Evolutionary conservation across 2,113 vertebrate genomes (phyloP), one percentile per base, ranked within the genome.

Genomic region (Austrofundulus limnaeus): DNA sequence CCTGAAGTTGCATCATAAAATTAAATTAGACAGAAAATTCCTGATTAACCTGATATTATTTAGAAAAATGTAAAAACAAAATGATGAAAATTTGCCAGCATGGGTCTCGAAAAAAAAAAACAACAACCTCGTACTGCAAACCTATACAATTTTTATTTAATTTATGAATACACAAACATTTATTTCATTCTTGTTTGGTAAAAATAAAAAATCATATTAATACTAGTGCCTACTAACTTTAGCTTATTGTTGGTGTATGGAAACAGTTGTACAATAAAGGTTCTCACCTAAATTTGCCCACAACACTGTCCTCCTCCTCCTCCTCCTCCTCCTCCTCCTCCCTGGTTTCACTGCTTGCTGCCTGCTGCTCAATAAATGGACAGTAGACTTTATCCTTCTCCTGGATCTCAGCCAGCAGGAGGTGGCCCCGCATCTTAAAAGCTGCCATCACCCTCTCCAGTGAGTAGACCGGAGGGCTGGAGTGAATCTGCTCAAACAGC

Each of bases 381-480:
- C 89, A 91, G 73, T 92, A 91, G 45, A 96, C 94, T 73, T 94
- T 85, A 61, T 96, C 94, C 62, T 94, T 92, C 70, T 94, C 93
- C 81, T 98, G 94, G 64, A 94, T 83, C 68, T 92, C 89, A 50
- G 91, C 90, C 80, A 95, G 69, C 59, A 93, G 86, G 83, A 95
- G 90, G 24, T 94, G 92, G 61, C 90, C 92, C 46, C 91, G 93
- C 63, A 91, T 90, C 80, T 77, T 93, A 81, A 97, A 96, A 74
- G 92, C 88, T 25, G 93, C 94, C 82, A 95, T 92, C 81, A 96
- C 80, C 70, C 86, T 87, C 43, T 93, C 93, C 77, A 95, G 66
- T 15, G 92, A 94, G 60, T 87, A 92, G 1, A 87, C 49, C 17
- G 92, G 77, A 2, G 90, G 89, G 21, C 93, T 94, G 64, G 90